Evolutionary conservation across 2,113 vertebrate genomes (phyloP).

Genomic region (Sphaerodactylus townsendi): DNA sequence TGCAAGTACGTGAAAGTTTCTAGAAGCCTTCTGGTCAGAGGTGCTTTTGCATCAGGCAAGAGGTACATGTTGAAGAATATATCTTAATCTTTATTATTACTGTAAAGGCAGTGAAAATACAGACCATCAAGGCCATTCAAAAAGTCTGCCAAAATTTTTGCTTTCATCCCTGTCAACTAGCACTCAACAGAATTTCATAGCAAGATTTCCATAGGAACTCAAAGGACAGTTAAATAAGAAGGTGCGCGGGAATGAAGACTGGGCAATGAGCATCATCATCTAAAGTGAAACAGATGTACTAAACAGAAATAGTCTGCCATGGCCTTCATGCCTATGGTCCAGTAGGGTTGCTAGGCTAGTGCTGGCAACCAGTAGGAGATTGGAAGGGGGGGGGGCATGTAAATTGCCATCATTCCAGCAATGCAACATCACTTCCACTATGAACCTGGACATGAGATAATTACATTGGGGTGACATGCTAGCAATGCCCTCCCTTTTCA

Average conservation of each 20-base stretch:
- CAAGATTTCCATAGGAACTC: background rate
- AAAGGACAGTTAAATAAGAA: background rate
- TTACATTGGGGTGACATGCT: too few species aligned
- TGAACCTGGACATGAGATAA: too few species aligned
- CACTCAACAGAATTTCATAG: background rate
- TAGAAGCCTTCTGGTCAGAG: too few species aligned
- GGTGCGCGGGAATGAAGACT: background rate
- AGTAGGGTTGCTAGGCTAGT: too few species aligned
- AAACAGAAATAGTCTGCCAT: background rate
- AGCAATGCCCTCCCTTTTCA: too few species aligned
- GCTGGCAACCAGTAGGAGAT: too few species aligned
- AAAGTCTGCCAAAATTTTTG: background rate
- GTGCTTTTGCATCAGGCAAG: too few species aligned
- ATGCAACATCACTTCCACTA: too few species aligned
- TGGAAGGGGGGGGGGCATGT: too few species aligned
- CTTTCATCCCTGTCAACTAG: background rate
- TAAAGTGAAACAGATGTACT: background rate
- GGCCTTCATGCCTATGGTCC: background rate
- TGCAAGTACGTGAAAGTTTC: too few species aligned
- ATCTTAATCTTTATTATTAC: background rate
- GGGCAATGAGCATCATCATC: too few species aligned
- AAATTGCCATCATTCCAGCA: too few species aligned
- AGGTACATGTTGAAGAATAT: background rate
- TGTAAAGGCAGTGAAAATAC: background rate
- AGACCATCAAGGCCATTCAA: background rate